Evolutionary conservation across 2,888 invertebrate species (phyloP), one percentile per base, ranked within the genome.

Genomic region (Harpalus rufipes): DNA sequence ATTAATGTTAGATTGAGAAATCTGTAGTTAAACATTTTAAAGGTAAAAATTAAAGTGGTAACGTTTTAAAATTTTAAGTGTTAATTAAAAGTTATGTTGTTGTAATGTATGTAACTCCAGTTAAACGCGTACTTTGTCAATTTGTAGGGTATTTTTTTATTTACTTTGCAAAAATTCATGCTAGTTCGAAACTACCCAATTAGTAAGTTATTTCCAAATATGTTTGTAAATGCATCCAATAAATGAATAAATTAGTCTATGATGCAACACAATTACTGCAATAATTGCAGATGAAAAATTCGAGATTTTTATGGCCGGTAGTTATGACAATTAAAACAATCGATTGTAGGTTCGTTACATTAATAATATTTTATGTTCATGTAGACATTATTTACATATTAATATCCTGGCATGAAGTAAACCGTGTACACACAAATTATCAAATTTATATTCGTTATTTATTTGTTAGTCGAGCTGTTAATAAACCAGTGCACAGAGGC

Each of bases 361-460:
- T 56, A 21, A 78, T 21, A 78, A 78, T 78, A 78, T 78, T 78
- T 78, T 78, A 78, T 78, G 78, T 58, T 78, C 78, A 78, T 58
- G 58, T 78, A 78, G 78, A 78, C 78, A 56, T 56, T 78, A 78
- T 78, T 78, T 78, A 78, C 56, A 78, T 78, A 78, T 78, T 78
- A 78, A 78, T 78, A 78, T 78, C 78, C 56, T 56, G 51, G 14
- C 44, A 76, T 25, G 44, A 78, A 58, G 58, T 21, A 78, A 78
- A 78, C 58, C 78, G 58, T 78, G 58, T 78, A 78, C 78, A 58
- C 78, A 58, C 78, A 78, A 78, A 78, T 78, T 78, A 56, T 78
- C 58, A 78, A 58, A 78, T 78, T 78, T 78, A 78, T 78, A 58
- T 78, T 78, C 58, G 78, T 78, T 78, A 78, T 78, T 78, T 78